phyloP scores from a whole-genome alignment of 2,797 vertebrate genomes.

The Ctenopoma multispine region DNA sequence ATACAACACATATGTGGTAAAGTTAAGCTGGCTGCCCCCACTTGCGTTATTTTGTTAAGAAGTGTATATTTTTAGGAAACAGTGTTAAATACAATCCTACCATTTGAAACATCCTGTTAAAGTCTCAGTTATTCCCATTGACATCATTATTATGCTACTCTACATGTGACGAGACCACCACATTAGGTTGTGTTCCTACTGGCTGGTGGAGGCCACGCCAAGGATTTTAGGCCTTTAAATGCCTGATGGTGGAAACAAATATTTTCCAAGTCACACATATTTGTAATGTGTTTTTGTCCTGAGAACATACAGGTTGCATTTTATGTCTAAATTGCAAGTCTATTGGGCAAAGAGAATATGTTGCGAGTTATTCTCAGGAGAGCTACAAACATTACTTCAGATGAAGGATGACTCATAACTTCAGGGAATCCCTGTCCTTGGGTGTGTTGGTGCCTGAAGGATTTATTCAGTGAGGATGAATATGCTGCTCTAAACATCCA shows the following conservation, averaged over 20 bases:
- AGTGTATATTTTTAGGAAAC: too few species aligned
- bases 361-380: conserved; percentile 47
- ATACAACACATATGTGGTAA: too few species aligned
- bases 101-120: too few species aligned
- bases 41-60: too few species aligned
- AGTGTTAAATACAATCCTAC: too few species aligned
- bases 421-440: conserved; percentile 75
- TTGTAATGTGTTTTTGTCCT: conserved; percentile 12
- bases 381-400: conserved; percentile 45
- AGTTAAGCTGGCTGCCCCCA: too few species aligned
- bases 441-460: conserved; percentile 71
- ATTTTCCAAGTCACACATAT: conserved; percentile 51
- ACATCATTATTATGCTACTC: too few species aligned
- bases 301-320: conserved; percentile 46
- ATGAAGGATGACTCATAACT: conserved; percentile 52
- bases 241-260: conserved; percentile 22
- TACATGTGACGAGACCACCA: too few species aligned
- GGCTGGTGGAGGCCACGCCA: too few species aligned
- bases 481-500: conserved; percentile 70
- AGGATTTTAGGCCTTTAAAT: too few species aligned
- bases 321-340: conserved; percentile 52
- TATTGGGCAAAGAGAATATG: conserved; percentile 33
- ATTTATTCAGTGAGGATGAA: conserved; percentile 77
- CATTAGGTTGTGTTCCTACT: too few species aligned
- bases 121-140: too few species aligned